Base-by-base conservation (phyloP, 2,113 vertebrate species). In the Alaudala cheleensis region DNA sequence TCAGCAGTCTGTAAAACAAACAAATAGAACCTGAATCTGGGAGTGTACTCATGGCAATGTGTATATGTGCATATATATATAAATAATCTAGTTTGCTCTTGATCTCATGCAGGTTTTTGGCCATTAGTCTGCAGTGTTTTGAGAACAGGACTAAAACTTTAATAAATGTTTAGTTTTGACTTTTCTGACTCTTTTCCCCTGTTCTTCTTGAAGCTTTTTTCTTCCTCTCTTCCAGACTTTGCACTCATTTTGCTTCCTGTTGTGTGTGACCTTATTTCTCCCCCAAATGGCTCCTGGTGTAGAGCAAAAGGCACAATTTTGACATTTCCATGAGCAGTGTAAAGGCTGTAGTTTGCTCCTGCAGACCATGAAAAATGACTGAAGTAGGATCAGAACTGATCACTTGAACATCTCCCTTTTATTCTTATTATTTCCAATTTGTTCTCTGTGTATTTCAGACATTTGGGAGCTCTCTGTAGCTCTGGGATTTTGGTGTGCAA, bases 11-110 rank as follows among this genome's bases (percentile, higher is more conserved):
- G 29, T 31, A 73, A 77, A 70, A 25, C 58, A 87, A 72, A 42
- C 16, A 57, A 49, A 62, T 25, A 17, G 8, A 61, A 65, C 10
- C 24, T 21, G 42, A 14, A 14, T 54, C 31, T 70, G 73, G 34
- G 31, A 70, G 26, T 40, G n/a, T 33, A 6, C 50, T 65, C 33
- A 40, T 5, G 54, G 29, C 58, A 80, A n/a, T 31, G 19, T 31
- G 8, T 57, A 2, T 40, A 0, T 60, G 0, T 62, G 1, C 10
- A 7, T 34, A 3, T 51, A 24, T 56, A 2, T 34, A 9, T 56
- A 14, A 31, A 74, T 11, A 62, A 21, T 15, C 21, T 53, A 5
- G 1, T 76, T 90, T 66, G 33, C n/a, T 57, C 37, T 81, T 79
- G 20, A 28, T 86, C 22, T 86, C 42, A 1, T 61, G 33, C 17